A percentile compares a stretch with the other conserved stretches of the same genome.
These are phyloP conservation scores for Metridium senile DNA, from an alignment of 92 coral and sea anemone species.

Conservation along the genomic window DNA sequence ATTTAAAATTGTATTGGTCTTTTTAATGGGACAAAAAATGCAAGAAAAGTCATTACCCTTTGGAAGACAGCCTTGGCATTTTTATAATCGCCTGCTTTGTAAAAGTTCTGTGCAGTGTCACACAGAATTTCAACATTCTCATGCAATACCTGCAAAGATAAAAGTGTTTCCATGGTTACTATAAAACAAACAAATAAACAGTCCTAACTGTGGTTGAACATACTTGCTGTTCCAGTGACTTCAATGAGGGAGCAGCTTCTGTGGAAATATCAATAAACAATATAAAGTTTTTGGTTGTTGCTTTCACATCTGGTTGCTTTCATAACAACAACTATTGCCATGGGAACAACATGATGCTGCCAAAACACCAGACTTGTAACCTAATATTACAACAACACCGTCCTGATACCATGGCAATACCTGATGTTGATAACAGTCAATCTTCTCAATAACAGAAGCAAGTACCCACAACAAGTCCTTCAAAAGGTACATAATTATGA, in stretches of 20 bases:
- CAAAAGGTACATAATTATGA: too few species aligned
- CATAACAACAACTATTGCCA: too few species aligned
- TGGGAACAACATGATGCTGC: too few species aligned
- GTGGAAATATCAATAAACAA: neutral
- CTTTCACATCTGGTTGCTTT: too few species aligned
- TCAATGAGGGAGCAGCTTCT: conserved; percentile 90
- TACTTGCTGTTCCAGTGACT: conserved; percentile 91
- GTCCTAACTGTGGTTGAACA: neutral
- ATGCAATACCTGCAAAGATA: conserved; percentile 59
- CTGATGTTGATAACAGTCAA: too few species aligned
- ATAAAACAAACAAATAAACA: neutral
- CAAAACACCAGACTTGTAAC: neutral
- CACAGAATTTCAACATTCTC: conserved; percentile 89
- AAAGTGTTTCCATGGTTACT: neutral
- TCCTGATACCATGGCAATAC: too few species aligned
- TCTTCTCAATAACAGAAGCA: too few species aligned
- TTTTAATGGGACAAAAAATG: too few species aligned
- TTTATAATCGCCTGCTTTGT: conserved; percentile 86
- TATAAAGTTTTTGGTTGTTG: neutral
- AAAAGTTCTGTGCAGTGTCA: conserved; percentile 83
- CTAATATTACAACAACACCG: too few species aligned
- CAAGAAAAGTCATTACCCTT: conserved; percentile 69
- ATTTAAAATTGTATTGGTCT: too few species aligned
- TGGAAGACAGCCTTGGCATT: conserved; percentile 81
- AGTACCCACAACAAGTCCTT: too few species aligned